A percentile compares a stretch with the other conserved stretches of the same genome.
These are phyloP conservation scores for Arctocebus calabarensis DNA, from an alignment of 2,797 vertebrate genomes.

Conservation along the genomic window DNA sequence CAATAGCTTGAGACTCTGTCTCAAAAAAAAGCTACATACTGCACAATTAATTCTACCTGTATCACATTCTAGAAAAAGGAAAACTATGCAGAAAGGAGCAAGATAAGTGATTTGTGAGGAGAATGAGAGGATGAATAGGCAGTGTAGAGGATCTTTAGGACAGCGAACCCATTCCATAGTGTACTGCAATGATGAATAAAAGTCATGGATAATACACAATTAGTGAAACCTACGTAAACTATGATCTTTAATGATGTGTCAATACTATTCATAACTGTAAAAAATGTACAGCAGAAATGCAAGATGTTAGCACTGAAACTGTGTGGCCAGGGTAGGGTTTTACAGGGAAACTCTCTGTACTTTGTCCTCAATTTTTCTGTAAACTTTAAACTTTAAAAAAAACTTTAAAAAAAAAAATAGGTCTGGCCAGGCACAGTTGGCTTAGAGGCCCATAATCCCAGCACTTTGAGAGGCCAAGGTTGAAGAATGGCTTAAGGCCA, in stretches of 20 bases:
- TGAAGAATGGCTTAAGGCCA: too few species aligned
- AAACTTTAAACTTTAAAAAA: neutral
- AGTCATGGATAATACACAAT: neutral
- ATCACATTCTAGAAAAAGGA: neutral
- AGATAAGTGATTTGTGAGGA: neutral
- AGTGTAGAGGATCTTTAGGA: neutral
- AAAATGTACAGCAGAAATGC: neutral
- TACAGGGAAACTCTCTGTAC: neutral
- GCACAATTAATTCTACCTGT: neutral
- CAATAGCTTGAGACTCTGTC: too few species aligned
- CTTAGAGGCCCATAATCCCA: too few species aligned
- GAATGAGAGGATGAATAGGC: neutral
- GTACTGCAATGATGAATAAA: neutral
- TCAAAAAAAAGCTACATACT: neutral
- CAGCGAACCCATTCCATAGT: neutral
- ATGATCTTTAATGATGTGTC: neutral
- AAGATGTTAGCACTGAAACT: neutral
- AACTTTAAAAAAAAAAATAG: neutral
- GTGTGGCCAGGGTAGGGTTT: neutral
- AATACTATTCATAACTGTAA: neutral
- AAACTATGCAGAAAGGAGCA: neutral
- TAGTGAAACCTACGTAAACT: neutral
- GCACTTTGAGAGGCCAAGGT: too few species aligned
- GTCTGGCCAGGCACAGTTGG: too few species aligned
- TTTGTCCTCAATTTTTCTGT: neutral